Evolutionary conservation across 2,888 invertebrate genomes (phyloP).

Genomic region (Catocala sponsa): DNA sequence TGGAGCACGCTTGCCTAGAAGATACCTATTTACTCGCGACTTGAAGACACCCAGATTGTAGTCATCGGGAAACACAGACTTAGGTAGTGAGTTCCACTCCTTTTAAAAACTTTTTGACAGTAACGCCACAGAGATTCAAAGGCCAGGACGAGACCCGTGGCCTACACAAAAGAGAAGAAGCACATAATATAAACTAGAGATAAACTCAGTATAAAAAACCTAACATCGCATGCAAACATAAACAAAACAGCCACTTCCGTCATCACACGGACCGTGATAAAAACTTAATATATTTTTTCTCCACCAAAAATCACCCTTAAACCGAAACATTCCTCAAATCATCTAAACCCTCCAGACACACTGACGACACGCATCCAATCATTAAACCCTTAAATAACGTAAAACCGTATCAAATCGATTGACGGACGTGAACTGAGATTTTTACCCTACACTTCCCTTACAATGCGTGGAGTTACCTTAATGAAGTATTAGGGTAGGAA

Average conservation of each 20-base stretch:
- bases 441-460: constrained; percentile 42
- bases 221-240: no score
- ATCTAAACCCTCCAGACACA: constrained; percentile 46
- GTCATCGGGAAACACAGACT: no score
- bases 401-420: constrained; percentile 56
- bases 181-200: no score
- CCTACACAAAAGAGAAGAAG: no score
- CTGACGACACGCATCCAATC: constrained; percentile 51
- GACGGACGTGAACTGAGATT: constrained; percentile 29
- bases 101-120: no score
- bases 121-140: no score
- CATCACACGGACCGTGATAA: constrained; percentile 21
- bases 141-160: no score
- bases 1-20: no score
- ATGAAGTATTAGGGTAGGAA: constrained; percentile 54
- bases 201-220: no score
- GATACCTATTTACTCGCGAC: no score
- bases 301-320: constrained; percentile 9
- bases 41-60: no score
- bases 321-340: constrained; percentile 20
- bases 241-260: constrained; percentile 17
- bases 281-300: constrained; percentile 23
- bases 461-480: constrained; percentile 44
- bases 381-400: constrained; percentile 39
- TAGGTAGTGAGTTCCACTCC: no score